Conservation (phyloP, 2,113 vertebrate species). For the Atlantisia rogersi region DNA sequence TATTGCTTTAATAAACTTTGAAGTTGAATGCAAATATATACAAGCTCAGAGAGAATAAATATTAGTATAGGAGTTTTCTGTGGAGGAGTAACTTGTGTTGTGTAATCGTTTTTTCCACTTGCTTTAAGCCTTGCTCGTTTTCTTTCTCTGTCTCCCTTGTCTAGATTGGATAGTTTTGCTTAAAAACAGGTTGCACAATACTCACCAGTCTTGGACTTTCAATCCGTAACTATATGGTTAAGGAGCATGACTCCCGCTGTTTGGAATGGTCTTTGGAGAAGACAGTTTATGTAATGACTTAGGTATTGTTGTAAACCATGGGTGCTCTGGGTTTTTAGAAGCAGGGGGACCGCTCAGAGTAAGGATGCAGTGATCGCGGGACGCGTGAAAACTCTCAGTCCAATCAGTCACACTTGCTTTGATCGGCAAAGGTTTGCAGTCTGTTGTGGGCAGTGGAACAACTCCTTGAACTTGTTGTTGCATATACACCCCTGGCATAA, state of each 20-base stretch:
- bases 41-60: constrained; percentile 5
- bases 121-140: constrained; percentile 1
- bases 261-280: constrained; percentile 28
- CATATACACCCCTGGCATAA: background rate
- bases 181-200: constrained; percentile 45
- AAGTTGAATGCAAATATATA: background rate
- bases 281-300: constrained; percentile 32
- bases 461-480: background rate
- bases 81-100: background rate
- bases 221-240: background rate
- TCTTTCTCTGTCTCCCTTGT: background rate
- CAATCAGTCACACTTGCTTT: background rate
- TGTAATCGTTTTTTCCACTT: constrained; percentile 30
- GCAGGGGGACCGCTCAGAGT: background rate
- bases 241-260: constrained; percentile 19
- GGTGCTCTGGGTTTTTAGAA: background rate
- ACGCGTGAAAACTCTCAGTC: background rate
- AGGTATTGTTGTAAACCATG: background rate
- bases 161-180: constrained; percentile 9
- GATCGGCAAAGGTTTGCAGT: background rate
- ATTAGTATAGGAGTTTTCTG: background rate
- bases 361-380: background rate
- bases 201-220: background rate
- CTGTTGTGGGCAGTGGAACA: background rate
- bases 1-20: background rate